These are phyloP conservation scores for Malacoctenus gilli DNA, from an alignment of 2,797 vertebrate species.

Conservation along the genomic window DNA sequence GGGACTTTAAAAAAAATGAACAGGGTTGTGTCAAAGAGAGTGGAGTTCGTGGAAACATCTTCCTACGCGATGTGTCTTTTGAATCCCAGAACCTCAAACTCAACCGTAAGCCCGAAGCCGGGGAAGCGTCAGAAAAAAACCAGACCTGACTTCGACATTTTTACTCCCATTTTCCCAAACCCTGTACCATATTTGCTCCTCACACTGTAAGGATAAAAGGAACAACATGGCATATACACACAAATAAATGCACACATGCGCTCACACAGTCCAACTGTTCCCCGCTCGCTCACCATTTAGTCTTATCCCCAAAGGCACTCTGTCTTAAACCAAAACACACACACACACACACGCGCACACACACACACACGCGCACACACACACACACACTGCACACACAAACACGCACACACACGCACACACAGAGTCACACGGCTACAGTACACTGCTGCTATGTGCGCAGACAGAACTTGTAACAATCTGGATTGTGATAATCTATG, in stretches of 20 bases:
- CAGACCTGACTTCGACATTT: no score
- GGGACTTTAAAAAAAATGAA: no score
- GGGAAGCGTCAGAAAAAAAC: no score
- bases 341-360: slow-evolving; percentile 46
- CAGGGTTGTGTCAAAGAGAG: no score
- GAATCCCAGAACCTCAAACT: no score
- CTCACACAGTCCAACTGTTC: slow-evolving; percentile 77
- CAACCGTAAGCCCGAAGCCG: no score
- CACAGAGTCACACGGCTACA: slow-evolving; percentile 70
- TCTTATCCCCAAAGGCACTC: slow-evolving; percentile 79
- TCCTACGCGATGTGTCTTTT: no score
- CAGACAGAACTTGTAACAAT: slow-evolving; percentile 82
- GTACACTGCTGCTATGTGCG: slow-evolving; percentile 74
- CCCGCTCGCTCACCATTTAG: slow-evolving; percentile 78
- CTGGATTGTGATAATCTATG: slow-evolving; percentile 83
- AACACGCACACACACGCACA: slow-evolving; percentile 47
- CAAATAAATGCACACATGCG: slow-evolving; percentile 48
- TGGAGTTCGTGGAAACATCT: no score
- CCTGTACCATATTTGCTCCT: slow-evolving; percentile 44
- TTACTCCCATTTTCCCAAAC: slow-evolving; percentile 15
- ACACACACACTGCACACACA: slow-evolving; percentile 50
- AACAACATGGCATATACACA: slow-evolving; percentile 50
- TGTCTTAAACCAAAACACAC: slow-evolving; percentile 71
- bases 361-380: slow-evolving; percentile 30
- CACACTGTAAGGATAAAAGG: slow-evolving; percentile 57